These are phyloP conservation scores for Anoplius nigerrimus DNA, from an alignment of 2,888 invertebrate genomes.

Conservation along the genomic window DNA sequence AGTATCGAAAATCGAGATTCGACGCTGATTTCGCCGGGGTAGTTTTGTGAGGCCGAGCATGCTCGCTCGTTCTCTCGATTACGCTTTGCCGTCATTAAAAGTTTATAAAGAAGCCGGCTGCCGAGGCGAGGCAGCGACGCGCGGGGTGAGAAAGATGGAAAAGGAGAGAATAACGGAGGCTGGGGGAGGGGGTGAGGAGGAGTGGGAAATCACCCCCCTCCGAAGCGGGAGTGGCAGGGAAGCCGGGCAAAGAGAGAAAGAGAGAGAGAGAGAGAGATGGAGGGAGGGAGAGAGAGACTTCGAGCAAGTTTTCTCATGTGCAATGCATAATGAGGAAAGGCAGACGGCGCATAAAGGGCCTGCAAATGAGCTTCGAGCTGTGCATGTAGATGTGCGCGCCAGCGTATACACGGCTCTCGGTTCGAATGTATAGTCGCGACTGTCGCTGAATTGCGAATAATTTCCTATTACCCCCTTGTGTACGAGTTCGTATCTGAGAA, in stretches of 20 bases:
- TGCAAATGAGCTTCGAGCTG: slow-evolving; percentile 67
- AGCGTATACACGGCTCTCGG: slow-evolving; percentile 13
- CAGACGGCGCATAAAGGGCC: slow-evolving; percentile 71
- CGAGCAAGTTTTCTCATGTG: slow-evolving; percentile 74
- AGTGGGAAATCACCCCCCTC: slow-evolving; percentile 11
- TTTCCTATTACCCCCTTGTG: no score
- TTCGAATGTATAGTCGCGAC: neutral
- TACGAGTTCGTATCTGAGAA: no score
- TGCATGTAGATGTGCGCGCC: slow-evolving; percentile 25
- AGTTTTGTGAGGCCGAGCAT: slow-evolving; percentile 56
- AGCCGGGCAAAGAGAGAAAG: slow-evolving; percentile 64
- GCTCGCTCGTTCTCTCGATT: slow-evolving; percentile 69
- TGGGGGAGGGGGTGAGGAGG: slow-evolving; percentile 47
- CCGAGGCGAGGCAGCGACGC: slow-evolving; percentile 55
- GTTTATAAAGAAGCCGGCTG: slow-evolving; percentile 73
- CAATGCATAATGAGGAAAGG: slow-evolving; percentile 74
- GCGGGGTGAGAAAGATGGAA: slow-evolving; percentile 21
- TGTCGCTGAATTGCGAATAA: no score
- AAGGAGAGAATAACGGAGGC: slow-evolving; percentile 63
- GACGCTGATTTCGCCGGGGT: slow-evolving; percentile 61
- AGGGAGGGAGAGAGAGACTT: slow-evolving; percentile 65
- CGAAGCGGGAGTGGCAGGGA: neutral
- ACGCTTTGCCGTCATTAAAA: slow-evolving; percentile 75
- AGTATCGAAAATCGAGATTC: slow-evolving; percentile 65
- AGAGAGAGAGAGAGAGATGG: slow-evolving; percentile 61